These are phyloP conservation scores for Anser brachyrhynchus DNA, from an alignment of 2,113 vertebrate species.

Conservation along the genomic window DNA sequence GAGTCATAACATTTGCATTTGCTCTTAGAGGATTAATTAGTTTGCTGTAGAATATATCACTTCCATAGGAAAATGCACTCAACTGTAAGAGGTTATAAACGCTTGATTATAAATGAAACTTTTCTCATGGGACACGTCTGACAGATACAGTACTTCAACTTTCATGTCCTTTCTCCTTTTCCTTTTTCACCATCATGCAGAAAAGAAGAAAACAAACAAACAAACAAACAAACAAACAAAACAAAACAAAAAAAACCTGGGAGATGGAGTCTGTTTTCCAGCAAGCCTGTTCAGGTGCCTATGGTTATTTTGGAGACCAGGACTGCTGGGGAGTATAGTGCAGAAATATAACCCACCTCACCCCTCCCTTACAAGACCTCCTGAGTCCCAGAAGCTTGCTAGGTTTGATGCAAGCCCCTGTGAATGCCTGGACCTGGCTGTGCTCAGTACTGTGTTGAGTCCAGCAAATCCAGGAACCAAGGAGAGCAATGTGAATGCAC, in stretches of 20 bases:
- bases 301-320: not conserved
- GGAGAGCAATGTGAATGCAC: not conserved
- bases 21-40: not conserved
- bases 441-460: not conserved
- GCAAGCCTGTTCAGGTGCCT: not conserved
- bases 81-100: not conserved
- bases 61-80: not conserved
- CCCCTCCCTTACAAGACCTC: not conserved
- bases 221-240: not conserved
- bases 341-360: fast-evolving
- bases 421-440: not conserved
- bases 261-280: not conserved
- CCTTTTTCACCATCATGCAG: not conserved
- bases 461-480: not conserved
- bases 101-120: not conserved
- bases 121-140: not conserved
- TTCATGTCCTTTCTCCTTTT: not conserved
- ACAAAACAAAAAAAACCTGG: not conserved
- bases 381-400: not conserved
- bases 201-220: too few relatives aligned
- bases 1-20: not conserved
- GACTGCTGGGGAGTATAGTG: not conserved
- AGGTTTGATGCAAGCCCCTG: not conserved
- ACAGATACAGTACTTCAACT: not conserved
- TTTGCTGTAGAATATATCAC: not conserved